A percentile compares a stretch with the other conserved stretches of the same genome.
Conservation (phyloP, 2,888 invertebrate genomes). For the Bedellia somnulentella region DNA sequence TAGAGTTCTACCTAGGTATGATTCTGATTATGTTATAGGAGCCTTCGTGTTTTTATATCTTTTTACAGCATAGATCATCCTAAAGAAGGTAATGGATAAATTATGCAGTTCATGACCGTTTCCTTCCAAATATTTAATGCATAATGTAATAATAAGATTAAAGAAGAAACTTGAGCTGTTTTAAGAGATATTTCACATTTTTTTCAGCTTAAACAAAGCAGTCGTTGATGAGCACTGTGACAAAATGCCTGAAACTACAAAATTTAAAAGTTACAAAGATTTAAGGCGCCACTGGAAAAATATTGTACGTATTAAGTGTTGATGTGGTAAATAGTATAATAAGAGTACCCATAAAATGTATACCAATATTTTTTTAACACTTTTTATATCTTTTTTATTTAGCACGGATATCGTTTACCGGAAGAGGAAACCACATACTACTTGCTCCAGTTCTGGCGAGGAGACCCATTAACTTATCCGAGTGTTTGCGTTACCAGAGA, state of each 20-base stretch:
- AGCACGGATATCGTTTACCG: conserved; percentile 48
- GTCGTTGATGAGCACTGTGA: conserved; percentile 26
- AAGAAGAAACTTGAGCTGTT: too few species aligned
- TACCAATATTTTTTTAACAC: too few species aligned
- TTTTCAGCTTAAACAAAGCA: conserved; percentile 37
- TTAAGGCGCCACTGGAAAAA: conserved; percentile 57
- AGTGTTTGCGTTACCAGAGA: conserved; percentile 28
- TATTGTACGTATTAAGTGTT: conserved; percentile 30
- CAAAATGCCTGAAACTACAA: conserved; percentile 20
- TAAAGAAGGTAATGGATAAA: too few species aligned
- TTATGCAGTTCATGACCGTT: too few species aligned
- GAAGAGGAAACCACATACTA: conserved; percentile 33
- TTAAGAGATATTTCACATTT: too few species aligned
- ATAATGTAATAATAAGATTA: too few species aligned
- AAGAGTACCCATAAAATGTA: too few species aligned
- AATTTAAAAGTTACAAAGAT: conserved; percentile 44
- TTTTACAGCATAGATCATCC: too few species aligned
- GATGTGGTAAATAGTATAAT: too few species aligned
- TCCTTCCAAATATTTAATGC: too few species aligned
- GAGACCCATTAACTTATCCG: conserved; percentile 42
- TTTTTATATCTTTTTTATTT: conserved; percentile 3
- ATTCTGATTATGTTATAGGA: too few species aligned
- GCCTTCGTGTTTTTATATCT: too few species aligned
- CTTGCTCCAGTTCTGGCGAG: conserved; percentile 40
- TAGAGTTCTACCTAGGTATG: conserved; percentile 39